These are phyloP conservation scores for Trichogramma pretiosum DNA, from an alignment of 1,140 invertebrate species.

Conservation along the genomic window DNA sequence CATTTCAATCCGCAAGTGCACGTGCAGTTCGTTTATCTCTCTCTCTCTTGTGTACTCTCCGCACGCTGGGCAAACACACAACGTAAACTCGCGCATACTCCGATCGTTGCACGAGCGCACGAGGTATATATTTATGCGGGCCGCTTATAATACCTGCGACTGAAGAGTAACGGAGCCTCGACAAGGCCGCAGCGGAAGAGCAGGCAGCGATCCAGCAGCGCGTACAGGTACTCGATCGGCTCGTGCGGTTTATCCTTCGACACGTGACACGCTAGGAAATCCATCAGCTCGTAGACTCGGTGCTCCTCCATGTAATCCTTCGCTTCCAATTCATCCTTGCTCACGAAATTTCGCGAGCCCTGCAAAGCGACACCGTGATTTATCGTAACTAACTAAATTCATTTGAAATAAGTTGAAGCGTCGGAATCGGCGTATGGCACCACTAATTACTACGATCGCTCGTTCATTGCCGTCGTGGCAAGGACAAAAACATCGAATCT, in stretches of 20 bases:
- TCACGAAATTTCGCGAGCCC: neutral
- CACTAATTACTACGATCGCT: too few species aligned
- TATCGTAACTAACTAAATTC: too few species aligned
- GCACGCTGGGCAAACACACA: too few species aligned
- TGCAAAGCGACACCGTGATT: too few species aligned
- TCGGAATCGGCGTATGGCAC: too few species aligned
- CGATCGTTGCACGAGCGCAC: neutral
- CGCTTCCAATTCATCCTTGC: slow-evolving; percentile 20
- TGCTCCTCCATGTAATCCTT: slow-evolving; percentile 35
- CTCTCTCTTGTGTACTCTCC: too few species aligned
- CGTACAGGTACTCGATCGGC: slow-evolving; percentile 41
- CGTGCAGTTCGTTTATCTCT: too few species aligned
- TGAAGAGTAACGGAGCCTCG: slow-evolving; percentile 41
- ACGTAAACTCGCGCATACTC: too few species aligned
- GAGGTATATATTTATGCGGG: neutral
- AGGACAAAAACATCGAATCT: too few species aligned
- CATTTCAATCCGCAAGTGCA: too few species aligned
- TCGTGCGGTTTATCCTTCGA: slow-evolving; percentile 36
- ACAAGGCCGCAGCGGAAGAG: slow-evolving; percentile 41
- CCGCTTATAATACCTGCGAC: slow-evolving; percentile 25
- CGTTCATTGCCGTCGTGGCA: too few species aligned
- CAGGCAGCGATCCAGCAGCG: slow-evolving; percentile 43
- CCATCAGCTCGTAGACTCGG: slow-evolving; percentile 41
- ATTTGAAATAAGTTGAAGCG: too few species aligned
- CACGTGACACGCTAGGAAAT: slow-evolving; percentile 43